Evolutionary conservation across 2,888 invertebrate genomes (phyloP).

Genomic region (Galeruca laticollis): DNA sequence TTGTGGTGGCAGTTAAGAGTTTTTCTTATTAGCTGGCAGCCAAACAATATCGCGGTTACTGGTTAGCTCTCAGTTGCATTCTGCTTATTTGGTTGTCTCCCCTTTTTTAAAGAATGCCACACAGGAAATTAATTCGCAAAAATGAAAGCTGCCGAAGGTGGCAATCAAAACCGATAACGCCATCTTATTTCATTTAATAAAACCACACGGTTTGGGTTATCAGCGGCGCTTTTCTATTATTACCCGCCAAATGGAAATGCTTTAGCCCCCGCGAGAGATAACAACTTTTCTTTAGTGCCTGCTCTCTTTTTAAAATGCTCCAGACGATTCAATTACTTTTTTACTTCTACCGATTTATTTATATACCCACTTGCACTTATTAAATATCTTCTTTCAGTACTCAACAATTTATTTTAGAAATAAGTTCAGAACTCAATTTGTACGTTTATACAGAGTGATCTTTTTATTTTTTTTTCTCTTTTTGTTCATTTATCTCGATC

Average conservation of each 20-base stretch:
- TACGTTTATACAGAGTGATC: no score
- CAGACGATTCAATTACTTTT: constrained; percentile 14
- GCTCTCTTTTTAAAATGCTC: constrained; percentile 8
- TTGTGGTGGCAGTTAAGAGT: constrained; percentile 62
- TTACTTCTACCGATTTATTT: background rate
- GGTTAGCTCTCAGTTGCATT: constrained; percentile 65
- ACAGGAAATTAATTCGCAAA: constrained; percentile 70
- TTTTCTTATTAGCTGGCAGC: constrained; percentile 65
- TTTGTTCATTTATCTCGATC: no score
- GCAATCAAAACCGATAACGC: constrained; percentile 65
- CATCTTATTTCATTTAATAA: constrained; percentile 67
- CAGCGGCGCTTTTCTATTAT: constrained; percentile 50
- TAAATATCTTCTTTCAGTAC: background rate
- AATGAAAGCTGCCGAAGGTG: constrained; percentile 66
- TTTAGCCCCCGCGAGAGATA: constrained; percentile 31
- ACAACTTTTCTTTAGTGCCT: constrained; percentile 26
- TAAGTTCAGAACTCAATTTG: background rate
- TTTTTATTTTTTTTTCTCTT: no score
- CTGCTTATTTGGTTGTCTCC: constrained; percentile 59
- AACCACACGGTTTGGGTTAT: constrained; percentile 60
- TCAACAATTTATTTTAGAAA: background rate
- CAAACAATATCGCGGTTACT: constrained; percentile 62
- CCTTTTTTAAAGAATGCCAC: constrained; percentile 67
- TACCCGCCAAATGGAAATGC: constrained; percentile 35
- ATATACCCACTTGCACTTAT: background rate